Evolutionary conservation across 53 echinoderm and acorn worm species (phyloP).

Genomic region (Astropecten irregularis): DNA sequence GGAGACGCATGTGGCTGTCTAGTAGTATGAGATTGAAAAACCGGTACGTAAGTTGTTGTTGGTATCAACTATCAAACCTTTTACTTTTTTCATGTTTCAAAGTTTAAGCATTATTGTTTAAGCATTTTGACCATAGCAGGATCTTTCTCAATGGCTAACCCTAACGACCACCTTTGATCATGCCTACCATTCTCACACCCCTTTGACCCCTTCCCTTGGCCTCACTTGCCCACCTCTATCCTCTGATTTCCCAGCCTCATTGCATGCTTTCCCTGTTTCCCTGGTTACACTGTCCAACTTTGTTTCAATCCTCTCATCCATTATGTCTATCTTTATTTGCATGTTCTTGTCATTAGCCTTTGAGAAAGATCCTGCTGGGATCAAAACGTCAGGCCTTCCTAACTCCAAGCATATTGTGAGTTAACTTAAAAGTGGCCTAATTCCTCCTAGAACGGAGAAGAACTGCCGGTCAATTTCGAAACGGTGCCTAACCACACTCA

Average conservation of each 20-base stretch:
- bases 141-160: too few relatives aligned
- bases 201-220: not conserved
- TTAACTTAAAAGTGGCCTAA: not conserved
- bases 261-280: too few relatives aligned
- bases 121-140: not conserved
- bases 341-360: too few relatives aligned
- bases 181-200: not conserved
- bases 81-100: not conserved
- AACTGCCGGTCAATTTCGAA: not conserved
- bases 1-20: not conserved
- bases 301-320: too few relatives aligned
- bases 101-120: not conserved
- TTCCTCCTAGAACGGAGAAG: not conserved
- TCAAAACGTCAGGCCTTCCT: too few relatives aligned
- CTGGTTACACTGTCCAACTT: too few relatives aligned
- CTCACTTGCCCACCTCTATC: not conserved
- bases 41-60: constrained; percentile 11
- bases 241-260: not conserved
- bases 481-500: not conserved
- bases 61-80: not conserved
- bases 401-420: too few relatives aligned
- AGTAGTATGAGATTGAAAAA: constrained; percentile 17
- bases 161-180: not conserved
- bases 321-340: not conserved
- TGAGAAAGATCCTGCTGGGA: too few relatives aligned